These are phyloP conservation scores for Neodon shergylaensis DNA, from an alignment of 2,113 vertebrate genomes.

Conservation along the genomic window DNA sequence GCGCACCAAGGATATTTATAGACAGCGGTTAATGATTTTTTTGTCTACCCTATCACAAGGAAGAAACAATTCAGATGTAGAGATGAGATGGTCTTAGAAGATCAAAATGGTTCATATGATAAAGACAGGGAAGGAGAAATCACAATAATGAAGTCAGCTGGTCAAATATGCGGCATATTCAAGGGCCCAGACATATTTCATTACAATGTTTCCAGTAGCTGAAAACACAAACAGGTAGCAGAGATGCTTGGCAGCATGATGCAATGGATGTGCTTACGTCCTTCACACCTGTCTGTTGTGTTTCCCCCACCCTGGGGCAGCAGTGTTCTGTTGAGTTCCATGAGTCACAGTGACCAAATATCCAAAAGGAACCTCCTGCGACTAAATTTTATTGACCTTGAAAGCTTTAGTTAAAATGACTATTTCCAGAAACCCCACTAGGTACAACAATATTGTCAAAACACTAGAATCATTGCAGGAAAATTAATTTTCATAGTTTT, in stretches of 20 bases:
- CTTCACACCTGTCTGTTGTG: neutral
- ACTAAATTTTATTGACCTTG: slow-evolving; percentile 8
- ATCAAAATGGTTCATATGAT: neutral
- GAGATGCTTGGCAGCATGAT: neutral
- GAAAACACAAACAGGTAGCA: slow-evolving; percentile 15
- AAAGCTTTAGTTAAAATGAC: neutral
- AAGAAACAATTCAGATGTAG: slow-evolving; percentile 13
- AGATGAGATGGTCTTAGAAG: neutral
- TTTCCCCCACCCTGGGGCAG: neutral
- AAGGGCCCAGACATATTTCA: neutral
- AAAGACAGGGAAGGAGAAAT: neutral
- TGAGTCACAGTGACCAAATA: neutral
- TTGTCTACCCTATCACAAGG: neutral
- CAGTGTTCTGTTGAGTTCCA: neutral
- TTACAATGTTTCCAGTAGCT: neutral
- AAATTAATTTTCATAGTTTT: slow-evolving; percentile 30
- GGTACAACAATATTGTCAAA: neutral
- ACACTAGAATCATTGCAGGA: slow-evolving; percentile 3
- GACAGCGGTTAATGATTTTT: slow-evolving; percentile 13
- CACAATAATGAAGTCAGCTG: neutral
- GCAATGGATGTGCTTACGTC: neutral
- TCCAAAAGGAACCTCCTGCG: neutral
- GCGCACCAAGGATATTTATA: neutral
- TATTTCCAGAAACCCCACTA: neutral
- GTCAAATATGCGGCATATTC: neutral